Evolutionary conservation across 1,140 invertebrate species (phyloP).

Genomic region (Drosophila kanapiae): DNA sequence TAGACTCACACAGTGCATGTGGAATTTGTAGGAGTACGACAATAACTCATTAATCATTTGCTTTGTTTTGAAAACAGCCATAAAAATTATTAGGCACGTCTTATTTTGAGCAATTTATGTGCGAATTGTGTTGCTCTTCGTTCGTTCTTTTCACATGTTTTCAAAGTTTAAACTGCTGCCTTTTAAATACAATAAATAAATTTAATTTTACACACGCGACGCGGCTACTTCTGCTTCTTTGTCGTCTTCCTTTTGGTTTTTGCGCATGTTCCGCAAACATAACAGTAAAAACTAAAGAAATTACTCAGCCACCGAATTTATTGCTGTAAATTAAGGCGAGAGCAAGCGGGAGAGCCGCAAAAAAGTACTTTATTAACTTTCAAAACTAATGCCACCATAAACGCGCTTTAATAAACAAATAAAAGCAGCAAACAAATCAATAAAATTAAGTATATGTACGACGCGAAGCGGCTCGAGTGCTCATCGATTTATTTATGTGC

Average conservation of each 20-base stretch:
- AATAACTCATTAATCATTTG: constrained; percentile 70
- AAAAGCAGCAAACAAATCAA: constrained; percentile 57
- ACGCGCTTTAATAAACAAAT: constrained; percentile 13
- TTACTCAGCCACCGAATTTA: constrained; percentile 79
- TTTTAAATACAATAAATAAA: constrained; percentile 66
- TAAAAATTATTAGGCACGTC: constrained; percentile 75
- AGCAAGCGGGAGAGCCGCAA: constrained; percentile 6
- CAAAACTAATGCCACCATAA: constrained; percentile 6
- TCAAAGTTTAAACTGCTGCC: constrained; percentile 11
- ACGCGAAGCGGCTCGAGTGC: constrained; percentile 59
- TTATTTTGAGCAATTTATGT: constrained; percentile 66
- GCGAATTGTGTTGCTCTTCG: constrained; percentile 44
- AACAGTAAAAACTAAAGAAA: constrained; percentile 61
- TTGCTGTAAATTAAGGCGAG: constrained; percentile 53
- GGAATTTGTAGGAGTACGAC: constrained; percentile 38
- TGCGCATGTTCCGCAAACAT: constrained; percentile 75
- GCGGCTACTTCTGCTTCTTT: constrained; percentile 36
- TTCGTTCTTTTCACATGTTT: constrained; percentile 13
- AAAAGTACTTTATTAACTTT: constrained; percentile 43
- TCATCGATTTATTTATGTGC: constrained; percentile 81
- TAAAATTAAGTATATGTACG: constrained; percentile 50
- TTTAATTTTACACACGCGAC: constrained; percentile 76
- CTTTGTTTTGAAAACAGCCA: constrained; percentile 58
- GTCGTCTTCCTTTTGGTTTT: constrained; percentile 42
- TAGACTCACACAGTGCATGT: not conserved